Conservation (phyloP, 1,140 invertebrate species). For the Drosophila trapezifrons region DNA sequence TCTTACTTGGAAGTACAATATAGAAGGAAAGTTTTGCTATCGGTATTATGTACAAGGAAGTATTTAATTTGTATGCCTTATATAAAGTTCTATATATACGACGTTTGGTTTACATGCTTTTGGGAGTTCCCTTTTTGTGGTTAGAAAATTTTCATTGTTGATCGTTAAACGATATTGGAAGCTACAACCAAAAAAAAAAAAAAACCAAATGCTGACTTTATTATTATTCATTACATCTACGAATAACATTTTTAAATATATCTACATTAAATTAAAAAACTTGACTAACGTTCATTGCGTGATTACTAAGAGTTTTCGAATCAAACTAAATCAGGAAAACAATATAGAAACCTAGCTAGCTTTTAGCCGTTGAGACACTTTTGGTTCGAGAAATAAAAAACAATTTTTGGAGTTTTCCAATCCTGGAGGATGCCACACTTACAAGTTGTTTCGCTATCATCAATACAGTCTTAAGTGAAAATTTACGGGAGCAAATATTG, state of each 20-base stretch:
- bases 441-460: slow-evolving; percentile 90
- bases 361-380: slow-evolving; percentile 79
- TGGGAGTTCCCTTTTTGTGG: slow-evolving; percentile 36
- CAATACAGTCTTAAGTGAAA: slow-evolving; percentile 91
- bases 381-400: slow-evolving; percentile 55
- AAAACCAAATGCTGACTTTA: slow-evolving; percentile 15
- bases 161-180: slow-evolving; percentile 25
- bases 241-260: slow-evolving; percentile 24
- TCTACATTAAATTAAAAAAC: slow-evolving; percentile 61
- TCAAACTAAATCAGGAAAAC: slow-evolving; percentile 38
- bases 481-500: slow-evolving; percentile 90
- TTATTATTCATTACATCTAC: slow-evolving; percentile 43
- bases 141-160: slow-evolving; percentile 34
- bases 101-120: slow-evolving; percentile 68
- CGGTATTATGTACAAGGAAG: slow-evolving; percentile 60
- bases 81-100: slow-evolving; percentile 45
- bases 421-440: slow-evolving; percentile 65
- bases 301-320: slow-evolving; percentile 18
- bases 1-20: slow-evolving; percentile 17
- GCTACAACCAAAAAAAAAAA: slow-evolving; percentile 61
- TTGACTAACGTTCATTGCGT: slow-evolving; percentile 76
- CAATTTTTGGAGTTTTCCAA: slow-evolving; percentile 14
- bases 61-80: slow-evolving; percentile 11
- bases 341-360: slow-evolving; percentile 41
- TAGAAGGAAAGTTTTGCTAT: slow-evolving; percentile 26